A percentile compares a stretch with the other conserved stretches of the same genome.
These are phyloP conservation scores for Phyllotis vaccarum DNA, from an alignment of 2,797 vertebrate species.

Conservation along the genomic window DNA sequence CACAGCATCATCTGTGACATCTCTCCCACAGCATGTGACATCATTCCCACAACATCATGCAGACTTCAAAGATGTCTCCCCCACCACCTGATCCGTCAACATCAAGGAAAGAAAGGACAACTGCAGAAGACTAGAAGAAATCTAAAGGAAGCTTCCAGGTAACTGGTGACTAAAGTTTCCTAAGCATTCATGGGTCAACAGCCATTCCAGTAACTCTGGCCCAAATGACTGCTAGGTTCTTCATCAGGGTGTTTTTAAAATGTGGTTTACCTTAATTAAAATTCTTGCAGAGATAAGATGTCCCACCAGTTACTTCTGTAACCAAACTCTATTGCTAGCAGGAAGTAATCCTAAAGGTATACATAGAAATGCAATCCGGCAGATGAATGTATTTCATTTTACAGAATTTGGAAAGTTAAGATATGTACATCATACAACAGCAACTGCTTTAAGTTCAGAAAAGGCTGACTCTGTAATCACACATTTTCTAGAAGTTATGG, in stretches of 20 bases:
- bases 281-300: not conserved
- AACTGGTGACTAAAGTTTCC: not conserved
- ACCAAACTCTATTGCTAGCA: too few species aligned
- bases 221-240: not conserved
- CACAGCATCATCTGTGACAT: too few species aligned
- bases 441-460: too few species aligned
- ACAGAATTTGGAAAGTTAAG: too few species aligned
- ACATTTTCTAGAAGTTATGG: too few species aligned
- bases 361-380: too few species aligned
- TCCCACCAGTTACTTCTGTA: too few species aligned
- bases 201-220: not conserved
- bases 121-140: not conserved
- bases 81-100: not conserved
- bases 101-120: conserved; percentile 25
- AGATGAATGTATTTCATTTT: too few species aligned
- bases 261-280: conserved; percentile 34
- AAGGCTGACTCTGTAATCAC: too few species aligned
- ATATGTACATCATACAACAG: too few species aligned
- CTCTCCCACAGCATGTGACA: too few species aligned
- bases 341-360: too few species aligned
- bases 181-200: not conserved
- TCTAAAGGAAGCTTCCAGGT: not conserved
- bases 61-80: conserved; percentile 21
- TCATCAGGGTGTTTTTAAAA: not conserved
- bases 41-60: not conserved